These are phyloP conservation scores for Girardia tigrina DNA, from an alignment of 2,888 invertebrate genomes.

Conservation along the genomic window DNA sequence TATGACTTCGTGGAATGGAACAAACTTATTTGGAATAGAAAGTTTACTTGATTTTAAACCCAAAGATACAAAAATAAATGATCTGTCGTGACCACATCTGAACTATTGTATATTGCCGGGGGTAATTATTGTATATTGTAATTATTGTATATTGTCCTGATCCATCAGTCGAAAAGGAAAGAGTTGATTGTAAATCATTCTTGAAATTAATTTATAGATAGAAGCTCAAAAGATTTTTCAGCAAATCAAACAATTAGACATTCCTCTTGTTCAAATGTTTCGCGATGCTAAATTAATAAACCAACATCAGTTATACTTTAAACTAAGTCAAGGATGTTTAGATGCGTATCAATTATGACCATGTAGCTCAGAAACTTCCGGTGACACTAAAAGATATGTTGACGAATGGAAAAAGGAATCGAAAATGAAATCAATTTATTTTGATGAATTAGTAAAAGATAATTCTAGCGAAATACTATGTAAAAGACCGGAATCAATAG, in stretches of 20 bases:
- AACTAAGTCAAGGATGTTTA: slow-evolving; percentile 3
- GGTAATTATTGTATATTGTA: too few relatives aligned
- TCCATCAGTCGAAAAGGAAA: not conserved
- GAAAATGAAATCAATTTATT: not conserved
- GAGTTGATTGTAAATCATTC: not conserved
- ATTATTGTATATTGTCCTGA: too few relatives aligned
- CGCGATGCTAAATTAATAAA: not conserved
- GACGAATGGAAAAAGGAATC: slow-evolving; percentile 4
- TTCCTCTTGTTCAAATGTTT: not conserved
- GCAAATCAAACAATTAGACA: not conserved
- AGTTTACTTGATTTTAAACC: not conserved
- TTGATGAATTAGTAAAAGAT: slow-evolving; percentile 23
- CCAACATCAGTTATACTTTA: not conserved
- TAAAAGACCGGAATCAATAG: too few relatives aligned
- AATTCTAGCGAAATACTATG: too few relatives aligned
- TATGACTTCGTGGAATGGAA: not conserved
- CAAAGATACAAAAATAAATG: not conserved
- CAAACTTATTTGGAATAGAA: not conserved
- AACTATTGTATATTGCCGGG: not conserved
- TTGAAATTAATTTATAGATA: not conserved
- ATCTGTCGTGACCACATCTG: not conserved
- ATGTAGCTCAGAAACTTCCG: not conserved
- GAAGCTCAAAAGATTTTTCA: not conserved
- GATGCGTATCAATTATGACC: not conserved
- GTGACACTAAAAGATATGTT: not conserved